Evolutionary conservation across 2,888 invertebrate species (phyloP), one percentile per base, ranked within the genome.

Genomic region (Malacosoma neustria): DNA sequence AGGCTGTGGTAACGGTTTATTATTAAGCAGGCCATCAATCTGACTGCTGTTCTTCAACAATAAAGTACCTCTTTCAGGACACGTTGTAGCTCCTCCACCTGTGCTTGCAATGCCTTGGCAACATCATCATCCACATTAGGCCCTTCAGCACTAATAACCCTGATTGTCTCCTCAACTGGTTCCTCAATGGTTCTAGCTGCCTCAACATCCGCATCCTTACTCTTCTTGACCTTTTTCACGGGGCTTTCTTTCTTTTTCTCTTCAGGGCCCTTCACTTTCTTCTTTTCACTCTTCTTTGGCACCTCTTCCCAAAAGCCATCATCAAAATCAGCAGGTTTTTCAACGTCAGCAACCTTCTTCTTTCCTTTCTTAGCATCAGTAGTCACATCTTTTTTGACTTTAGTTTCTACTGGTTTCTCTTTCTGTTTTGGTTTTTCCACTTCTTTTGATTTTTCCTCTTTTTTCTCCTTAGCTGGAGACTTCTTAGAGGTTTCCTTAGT

Each of bases 291-390:
- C 69, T 91, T 86, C 57, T 91, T 88, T 43, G 91, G 79, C 49
- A 92, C 90, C 50, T 88, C 88, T 77, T 93, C 90, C 93, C 93
- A 93, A 35, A 90, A 88, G 32, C 91, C 92, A 52, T 92, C 92
- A 70, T 92, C 92, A 72, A 88, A 92, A 55, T 92, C 92, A 32
- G 88, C 87, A 6, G 92, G 92, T 62, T 92, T 92, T 51, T 91
- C 91, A 43, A 86, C 74, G 35, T 86, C 81, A 42, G 84, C 82
- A 39, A 57, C 56, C 66, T 89, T 65, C 56, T 89, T 90, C 63
- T 90, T 91, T 49, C 87, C 88, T 45, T 88, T 90, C 57, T 89
- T 89, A 1, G 82, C 81, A 40, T 84, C 81, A 40, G 51, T 46
- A 12, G 59, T 46, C 13, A 58, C 60, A 73, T 90, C 72, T 51